Evolutionary conservation across 2,888 invertebrate genomes (phyloP), one percentile per base, ranked within the genome.

Genomic region (Drosophila melanocephala): DNA sequence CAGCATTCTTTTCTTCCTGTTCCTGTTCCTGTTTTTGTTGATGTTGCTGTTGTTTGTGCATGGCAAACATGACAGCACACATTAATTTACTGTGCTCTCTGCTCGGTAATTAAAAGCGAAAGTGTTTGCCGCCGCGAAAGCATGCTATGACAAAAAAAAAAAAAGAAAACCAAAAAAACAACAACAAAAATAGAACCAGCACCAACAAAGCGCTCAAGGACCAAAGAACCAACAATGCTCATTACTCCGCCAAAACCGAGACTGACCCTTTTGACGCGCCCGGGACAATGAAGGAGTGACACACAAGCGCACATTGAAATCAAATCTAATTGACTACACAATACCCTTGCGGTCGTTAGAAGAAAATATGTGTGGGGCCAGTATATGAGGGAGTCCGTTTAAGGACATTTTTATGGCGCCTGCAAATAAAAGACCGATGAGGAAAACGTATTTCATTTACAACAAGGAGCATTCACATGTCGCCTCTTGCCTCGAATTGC

Each of bases 61-160:
- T 37, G 71, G 57, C 81, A 84, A 90, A 90, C 90, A 88, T 90
- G 87, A 88, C 87, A 90, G 89, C 72, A 81, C 84, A 88, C 87
- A 88, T 88, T 88, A 84, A 88, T 88, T 89, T 84, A 67, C 53
- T 63, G 75, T 73, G 66, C 87, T 71, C 72, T 81, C 62, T 51
- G 64, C 63, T 70, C 79, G 72, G 78, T 88, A 88, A 88, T 88
- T 88, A 88, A 88, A 88, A 90, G 90, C 75, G 83, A 88, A 90
- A 88, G 87, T 88, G 83, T 90, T 90, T 88, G 82, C 75, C 81
- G 76, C 72, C 77, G 55, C 83, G 74, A 66, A 70, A 67, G 62
- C 66, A 76, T 58, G 74, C 72, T 39, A 73, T 30, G 58, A 71
- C 77, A 73, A 51, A 63, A 58, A 65, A 66, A 22, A 28, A 42